A percentile compares a stretch with the other conserved stretches of the same genome.
These are phyloP conservation scores for Danio rerio DNA, from an alignment of 2,113 vertebrate species.

Conservation along the genomic window GRCz12tu NC_133190.1:41942501-41943000, in stretches of 20 bases:
- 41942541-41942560: slow-evolving; percentile 21
- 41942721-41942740: slow-evolving; percentile 26
- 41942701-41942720: slow-evolving; percentile 28
- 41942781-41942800: slow-evolving; percentile 56
- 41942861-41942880: slow-evolving; percentile 48
- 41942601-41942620: slow-evolving; percentile 40
- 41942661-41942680: slow-evolving; percentile 66
- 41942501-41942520: slow-evolving; percentile 1
- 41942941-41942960: background rate
- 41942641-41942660: slow-evolving; percentile 64
- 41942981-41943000: slow-evolving; percentile 16
- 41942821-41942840: slow-evolving; percentile 45
- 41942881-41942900: slow-evolving; percentile 10
- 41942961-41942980: background rate
- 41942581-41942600: slow-evolving; percentile 24
- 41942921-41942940: background rate
- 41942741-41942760: slow-evolving; percentile 40
- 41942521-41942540: background rate
- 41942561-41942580: slow-evolving; percentile 5
- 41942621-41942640: slow-evolving; percentile 54
- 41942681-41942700: slow-evolving; percentile 72
- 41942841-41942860: slow-evolving; percentile 21
- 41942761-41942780: slow-evolving; percentile 38
- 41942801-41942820: slow-evolving; percentile 40
- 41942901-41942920: slow-evolving; percentile 13